Evolutionary conservation across 2,888 invertebrate species (phyloP), one percentile per base, ranked within the genome.

Genomic region (Drosophila differens): DNA sequence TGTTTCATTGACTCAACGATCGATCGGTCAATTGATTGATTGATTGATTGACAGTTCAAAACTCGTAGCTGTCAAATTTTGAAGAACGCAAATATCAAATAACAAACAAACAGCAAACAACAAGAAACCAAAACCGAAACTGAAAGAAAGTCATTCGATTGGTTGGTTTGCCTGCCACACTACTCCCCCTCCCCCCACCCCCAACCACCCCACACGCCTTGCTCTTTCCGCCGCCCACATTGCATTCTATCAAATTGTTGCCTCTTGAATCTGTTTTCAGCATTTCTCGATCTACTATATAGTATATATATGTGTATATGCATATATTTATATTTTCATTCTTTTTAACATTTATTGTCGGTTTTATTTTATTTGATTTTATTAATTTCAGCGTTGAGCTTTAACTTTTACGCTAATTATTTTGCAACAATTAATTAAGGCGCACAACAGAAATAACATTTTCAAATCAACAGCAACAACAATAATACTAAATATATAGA

Each of bases 1-100:
- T 80, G 70, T 86, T 74, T 58, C 53, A 73, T 73, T 77, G 67
- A 76, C 37, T 69, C 47, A 55, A 37, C 58, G 82, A 54, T 63
- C 74, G 77, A 66, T 71, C 61, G 64, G 37, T 60, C 76, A 64
- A 71, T 68, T 55, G 55, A 70, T 67, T 80, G 84, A 83, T 78
- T 73, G 81, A 76, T 79, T 74, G 74, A 92, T 91, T 92, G 93
- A 92, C 92, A 92, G 92, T 74, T 90, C 87, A 89, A 91, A 92
- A 92, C 93, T 93, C 83, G 82, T 76, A 85, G 82, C 92, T 92
- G 93, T 92, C 92, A 92, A 84, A 91, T 81, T 81, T 55, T 83
- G 28, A 64, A 55, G 49, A 47, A 51, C 28, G 53, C 60, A 59
- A 70, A 74, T n/a, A 61, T 39, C 53, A 47, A 44, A 44, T 22